These are phyloP conservation scores for Leptatherina wallacei DNA, from an alignment of 2,797 vertebrate species.

Conservation along the genomic window DNA sequence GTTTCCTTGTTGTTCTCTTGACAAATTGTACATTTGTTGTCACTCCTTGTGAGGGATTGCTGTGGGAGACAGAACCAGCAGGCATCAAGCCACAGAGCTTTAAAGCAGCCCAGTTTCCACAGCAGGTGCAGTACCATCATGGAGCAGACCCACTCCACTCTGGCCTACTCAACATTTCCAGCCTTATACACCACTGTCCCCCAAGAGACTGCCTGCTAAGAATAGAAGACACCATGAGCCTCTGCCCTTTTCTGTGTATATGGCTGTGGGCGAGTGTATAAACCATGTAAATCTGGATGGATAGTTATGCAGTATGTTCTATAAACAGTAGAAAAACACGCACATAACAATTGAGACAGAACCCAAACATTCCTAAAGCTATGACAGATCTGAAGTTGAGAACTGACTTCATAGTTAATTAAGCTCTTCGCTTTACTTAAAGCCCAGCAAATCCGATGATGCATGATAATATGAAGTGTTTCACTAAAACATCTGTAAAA, in stretches of 20 bases:
- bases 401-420: background rate
- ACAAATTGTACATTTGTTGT: constrained; percentile 50
- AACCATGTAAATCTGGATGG: constrained; percentile 23
- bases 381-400: constrained; percentile 1
- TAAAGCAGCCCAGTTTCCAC: constrained; percentile 68
- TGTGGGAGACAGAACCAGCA: constrained; percentile 36
- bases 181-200: constrained; percentile 34
- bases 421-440: background rate
- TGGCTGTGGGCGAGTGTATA: constrained; percentile 10
- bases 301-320: constrained; percentile 2
- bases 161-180: constrained; percentile 64
- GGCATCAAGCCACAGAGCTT: constrained; percentile 51
- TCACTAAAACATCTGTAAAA: background rate
- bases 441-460: constrained; percentile 1
- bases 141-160: constrained; percentile 49
- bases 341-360: constrained; percentile 11
- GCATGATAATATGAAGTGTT: background rate
- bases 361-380: background rate
- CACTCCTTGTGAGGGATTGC: constrained; percentile 22
- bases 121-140: constrained; percentile 67
- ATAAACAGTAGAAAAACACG: constrained; percentile 6
- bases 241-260: constrained; percentile 25
- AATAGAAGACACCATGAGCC: constrained; percentile 48
- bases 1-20: constrained; percentile 32
- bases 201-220: constrained; percentile 49